Base-by-base conservation (phyloP, 1,140 invertebrate species). In the Watersipora subatra region DNA sequence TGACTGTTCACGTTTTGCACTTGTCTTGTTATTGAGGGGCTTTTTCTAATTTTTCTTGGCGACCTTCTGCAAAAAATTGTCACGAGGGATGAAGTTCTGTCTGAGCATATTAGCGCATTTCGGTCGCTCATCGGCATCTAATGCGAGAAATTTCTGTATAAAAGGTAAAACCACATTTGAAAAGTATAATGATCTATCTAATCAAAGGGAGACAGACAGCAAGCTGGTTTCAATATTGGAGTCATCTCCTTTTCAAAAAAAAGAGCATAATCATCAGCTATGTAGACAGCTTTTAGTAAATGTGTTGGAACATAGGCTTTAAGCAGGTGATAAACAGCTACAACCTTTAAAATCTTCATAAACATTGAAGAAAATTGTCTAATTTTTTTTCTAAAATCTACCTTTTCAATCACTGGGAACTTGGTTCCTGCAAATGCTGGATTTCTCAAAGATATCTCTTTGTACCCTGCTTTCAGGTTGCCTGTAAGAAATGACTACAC, bases 51-150 rank as follows among this genome's bases (percentile, higher is more conserved):
- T 83, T 73, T 90, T 87, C 71, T 85, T 84, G 0, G 85, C 83
- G 2, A 89, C 78, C 72, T 85, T 85, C 46, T 87, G 84, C 12
- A 82, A 78, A 72, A 91, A 91, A 17, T 81, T 80, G 69, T 90
- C 87, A 24, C 85, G 83, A 0, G 76, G 82, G 74, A 91, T 90
- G 69, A 88, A 86, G 30, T 83, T 80, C 75, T 86, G 87, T 64
- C 84, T 83, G 64, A 87, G 71, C 2, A 88, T 77, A 71, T 84
- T 81, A 0, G 83, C 77, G 46, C 86, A 86, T 0, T 81, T 82
- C 0, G 87, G 85, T 15, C 89, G 76, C 0, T 84, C 77, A 3
- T 85, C 79, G 0, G 88, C 88, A 73, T 89, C 87, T 77, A 88
- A 85, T 62, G 81, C 80, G 26, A 88, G 78, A 17, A 7, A 25